Evolutionary conservation across 1,140 invertebrate species (phyloP), one percentile per base, ranked within the genome.

Genomic region (Eupristina koningsbergeri): DNA sequence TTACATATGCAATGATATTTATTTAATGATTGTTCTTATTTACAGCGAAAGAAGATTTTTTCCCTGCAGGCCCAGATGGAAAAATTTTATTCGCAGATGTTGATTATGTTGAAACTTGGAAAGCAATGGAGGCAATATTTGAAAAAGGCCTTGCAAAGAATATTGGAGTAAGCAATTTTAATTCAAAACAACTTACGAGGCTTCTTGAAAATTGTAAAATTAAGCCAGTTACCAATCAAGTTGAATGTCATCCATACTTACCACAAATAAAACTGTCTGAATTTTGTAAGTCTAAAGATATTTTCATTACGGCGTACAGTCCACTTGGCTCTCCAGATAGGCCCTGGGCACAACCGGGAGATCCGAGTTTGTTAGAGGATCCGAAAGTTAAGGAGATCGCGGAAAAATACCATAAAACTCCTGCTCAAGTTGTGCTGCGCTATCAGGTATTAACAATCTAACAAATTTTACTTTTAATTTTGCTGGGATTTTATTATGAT

Each of bases 111-210:
- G 95, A 95, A 69, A 95, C 96, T 15, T 97, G 96, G 96, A 93
- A 93, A 87, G 94, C 93, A 8, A 96, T 98, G 95, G 97, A 98
- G 90, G 89, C 94, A 64, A 93, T 94, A 81, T 92, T 95, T 0
- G 91, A 94, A 64, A 92, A 94, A 84, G 97, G 97, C 3, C 90
- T 97, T 15, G 92, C 94, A 0, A 96, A 94, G 87, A 95, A 95
- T 29, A 98, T 98, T 86, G 98, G 97, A 8, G 89, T 98, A 0
- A 98, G 97, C 9, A 98, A 98, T 88, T 98, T 98, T 87, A 98
- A 97, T 89, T 94, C 94, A 50, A 91, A 95, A 85, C 98, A 98
- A 90, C 92, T 98, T 47, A 89, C 94, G 22, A 93, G 95, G 80
- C 73, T 98, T 53, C 82, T 97, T 0, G 91, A 95, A 50, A 93